Conservation (phyloP, 2,113 vertebrate genomes). For the Centropristis striata region DNA sequence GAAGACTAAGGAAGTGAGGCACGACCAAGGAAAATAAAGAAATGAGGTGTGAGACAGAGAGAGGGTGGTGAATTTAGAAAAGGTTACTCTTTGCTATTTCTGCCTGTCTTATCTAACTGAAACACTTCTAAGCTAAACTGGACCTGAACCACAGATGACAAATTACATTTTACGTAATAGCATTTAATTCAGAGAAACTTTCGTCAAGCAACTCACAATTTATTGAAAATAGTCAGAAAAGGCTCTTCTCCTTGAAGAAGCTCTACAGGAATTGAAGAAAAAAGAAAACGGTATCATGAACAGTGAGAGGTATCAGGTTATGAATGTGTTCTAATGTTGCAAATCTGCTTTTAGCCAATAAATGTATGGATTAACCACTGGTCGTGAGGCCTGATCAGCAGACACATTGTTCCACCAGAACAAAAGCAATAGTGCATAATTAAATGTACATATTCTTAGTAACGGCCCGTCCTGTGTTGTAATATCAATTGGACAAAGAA, state of each 20-base stretch:
- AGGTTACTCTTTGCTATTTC: conserved; percentile 33
- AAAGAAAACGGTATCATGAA: neutral
- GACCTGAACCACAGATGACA: conserved; percentile 18
- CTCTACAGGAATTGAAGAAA: too few species aligned
- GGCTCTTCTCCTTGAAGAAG: too few species aligned
- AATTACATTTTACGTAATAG: too few species aligned
- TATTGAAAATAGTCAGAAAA: neutral
- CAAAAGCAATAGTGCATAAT: too few species aligned
- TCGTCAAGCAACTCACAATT: neutral
- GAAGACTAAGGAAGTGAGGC: conserved; percentile 39
- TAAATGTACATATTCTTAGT: too few species aligned
- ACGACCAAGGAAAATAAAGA: conserved; percentile 32
- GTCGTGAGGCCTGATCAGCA: neutral
- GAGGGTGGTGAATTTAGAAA: conserved; percentile 34
- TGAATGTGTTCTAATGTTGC: neutral
- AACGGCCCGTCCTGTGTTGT: too few species aligned
- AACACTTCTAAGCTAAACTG: conserved; percentile 2
- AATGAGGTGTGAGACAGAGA: conserved; percentile 20
- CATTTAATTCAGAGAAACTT: neutral
- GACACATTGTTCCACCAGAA: too few species aligned
- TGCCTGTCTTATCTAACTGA: conserved; percentile 31
- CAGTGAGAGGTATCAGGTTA: neutral
- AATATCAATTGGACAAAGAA: too few species aligned
- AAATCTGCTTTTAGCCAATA: neutral
- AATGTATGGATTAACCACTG: neutral